Base-by-base conservation (phyloP, 2,113 vertebrate genomes). In the human (Homo sapiens) region DNA sequence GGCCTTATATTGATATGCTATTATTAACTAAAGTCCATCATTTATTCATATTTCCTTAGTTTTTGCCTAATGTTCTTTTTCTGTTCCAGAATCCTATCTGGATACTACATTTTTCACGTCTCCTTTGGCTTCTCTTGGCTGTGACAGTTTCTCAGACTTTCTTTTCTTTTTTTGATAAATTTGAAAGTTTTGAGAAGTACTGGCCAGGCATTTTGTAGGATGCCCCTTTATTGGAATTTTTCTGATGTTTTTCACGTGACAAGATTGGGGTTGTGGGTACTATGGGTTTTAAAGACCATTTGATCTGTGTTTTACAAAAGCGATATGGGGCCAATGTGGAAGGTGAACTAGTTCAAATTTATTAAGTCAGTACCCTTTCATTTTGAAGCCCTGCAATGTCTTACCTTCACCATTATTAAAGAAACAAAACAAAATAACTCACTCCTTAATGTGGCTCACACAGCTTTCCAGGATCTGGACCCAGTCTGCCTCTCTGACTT, bases 21-120 rank as follows among this genome's bases (percentile, higher is more conserved):
- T 68, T 55, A 55, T 76, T 70, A 75, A 86, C 73, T 78, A 12
- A 87, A 87, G 25, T 48, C 84, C 25, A 16, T 61, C 18, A 32
- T 95, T 95, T 70, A 89, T 93, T 84, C 40, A 89, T 8, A 75
- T 92, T 80, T 81, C 40, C 32, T 52, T 92, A 76, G n/a, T 92
- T 75, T 79, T 85, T 40, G 84, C 48, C n/a, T 76, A 70, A 25
- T 66, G 45, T 13, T 79, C 45, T 27, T 59, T 84, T 89, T 85
- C 40, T 86, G 8, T 64, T 75, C 12, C 57, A 92, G 64, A 13
- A 73, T 82, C 32, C 13, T 45, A 68, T 61, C 30, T 59, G 66
- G 13, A 18, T 16, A 25, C 59, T 72, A 88, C 40, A 85, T 68
- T 86, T 1, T 0, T 43, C 57, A 35, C 6, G 6, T 68, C 18